Evolutionary conservation across 2,888 invertebrate species (phyloP), one percentile per base, ranked within the genome.

Genomic region (Mythimna lalbum): DNA sequence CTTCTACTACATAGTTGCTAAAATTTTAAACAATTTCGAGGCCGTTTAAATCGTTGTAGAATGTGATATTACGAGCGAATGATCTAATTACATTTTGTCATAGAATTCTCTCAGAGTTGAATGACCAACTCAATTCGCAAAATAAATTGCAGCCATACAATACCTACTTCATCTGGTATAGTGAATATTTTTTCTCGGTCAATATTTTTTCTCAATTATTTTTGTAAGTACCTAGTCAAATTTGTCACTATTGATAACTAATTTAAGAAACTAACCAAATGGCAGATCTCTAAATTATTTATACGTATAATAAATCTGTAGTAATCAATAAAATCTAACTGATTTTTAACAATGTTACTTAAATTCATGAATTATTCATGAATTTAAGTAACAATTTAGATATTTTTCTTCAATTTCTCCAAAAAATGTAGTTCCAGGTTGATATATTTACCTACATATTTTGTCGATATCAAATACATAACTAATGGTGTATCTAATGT

Each of bases 11-110:
- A 43, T 6, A 63, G 64, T 60, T 65, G 60, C 60, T 66, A 69
- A 60, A 77, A 73, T 80, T 78, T 77, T 50, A 73, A 69, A 76
- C 68, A 69, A 82, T 71, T 82, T 71, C 61, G 72, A 78, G 80
- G 76, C 65, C 76, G 74, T 72, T 76, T 66, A 73, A 77, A 79
- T 79, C 65, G 70, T 67, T 81, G 73, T 76, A 77, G 75, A 78
- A 78, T 82, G 73, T 81, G 73, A 78, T 80, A 80, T 76, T 76
- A 82, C 74, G 79, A 81, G 76, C 78, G 78, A 81, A 83, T 87
- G 81, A 83, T 85, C 81, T 81, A 85, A 86, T 85, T 84, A 82
- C 73, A 69, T 79, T 82, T 83, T 83, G 82, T 84, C 75, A 80
- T 80, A 78, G 76, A 82, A 82, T 78, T 76, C 72, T 77, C 76